Evolutionary conservation across 2,113 vertebrate genomes (phyloP), one percentile per base, ranked within the genome.

Genomic region (Periophthalmodon schlosseri): DNA sequence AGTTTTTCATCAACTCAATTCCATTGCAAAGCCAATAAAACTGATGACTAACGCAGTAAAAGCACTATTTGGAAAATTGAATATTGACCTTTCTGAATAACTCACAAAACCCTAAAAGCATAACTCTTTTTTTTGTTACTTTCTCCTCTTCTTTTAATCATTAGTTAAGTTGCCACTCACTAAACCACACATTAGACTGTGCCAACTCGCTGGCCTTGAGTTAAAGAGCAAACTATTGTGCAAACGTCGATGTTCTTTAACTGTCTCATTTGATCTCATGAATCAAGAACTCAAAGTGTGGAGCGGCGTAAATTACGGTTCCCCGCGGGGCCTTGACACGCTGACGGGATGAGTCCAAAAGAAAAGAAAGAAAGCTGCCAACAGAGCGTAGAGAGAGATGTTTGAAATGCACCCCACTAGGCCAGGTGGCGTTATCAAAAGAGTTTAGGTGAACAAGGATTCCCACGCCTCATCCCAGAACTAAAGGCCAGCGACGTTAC

Each of bases 231-330:
- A 82, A 80, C 73, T 49, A 61, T 84, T 85, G 83, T 76, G 73
- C 74, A 72, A 79, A 75, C 77, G 65, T 67, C 83, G 85, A 79
- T 87, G 80, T 77, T 87, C 80, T 60, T 76, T 84, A 79, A 63
- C 81, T 50, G 87, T 87, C 77, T 93, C 91, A 93, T 94, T 92
- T 83, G 88, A 92, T 89, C 87, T 70, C 61, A 50, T 88, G 82
- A 92, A 93, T 91, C 87, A 83, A 82, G 75, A 78, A 73, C 75
- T 90, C 80, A 84, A 81, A 89, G 80, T 78, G 76, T 80, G 73
- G 72, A 75, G 82, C 78, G 70, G 82, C 72, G 86, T 87, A 90
- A 88, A 90, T 94, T 76, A 83, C 69, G 28, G 83, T 47, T 79
- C 80, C 77, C 88, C 20, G 44, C 69, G 78, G 83, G 83, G 82